These are phyloP conservation scores for Drosophila asahinai DNA, from an alignment of 1,140 invertebrate species.

Conservation along the genomic window DNA sequence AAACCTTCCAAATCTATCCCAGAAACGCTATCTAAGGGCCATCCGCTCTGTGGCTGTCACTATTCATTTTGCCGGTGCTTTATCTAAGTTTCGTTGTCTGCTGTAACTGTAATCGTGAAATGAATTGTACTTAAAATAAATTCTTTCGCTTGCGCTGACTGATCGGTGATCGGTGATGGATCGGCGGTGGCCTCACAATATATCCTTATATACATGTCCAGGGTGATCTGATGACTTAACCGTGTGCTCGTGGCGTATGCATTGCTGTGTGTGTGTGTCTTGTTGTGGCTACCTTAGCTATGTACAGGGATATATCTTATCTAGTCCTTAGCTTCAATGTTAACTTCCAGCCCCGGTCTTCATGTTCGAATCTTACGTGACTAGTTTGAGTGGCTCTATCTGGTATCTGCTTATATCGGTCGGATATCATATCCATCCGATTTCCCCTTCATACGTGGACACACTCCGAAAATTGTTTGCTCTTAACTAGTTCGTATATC, in stretches of 20 bases:
- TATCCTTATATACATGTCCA: constrained; percentile 29
- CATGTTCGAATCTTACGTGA: constrained; percentile 62
- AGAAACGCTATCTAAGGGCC: constrained; percentile 13
- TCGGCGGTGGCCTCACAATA: constrained; percentile 36
- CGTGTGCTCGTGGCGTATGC: constrained; percentile 30
- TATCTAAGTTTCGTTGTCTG: constrained; percentile 68
- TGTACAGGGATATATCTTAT: constrained; percentile 55
- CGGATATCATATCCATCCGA: constrained; percentile 9
- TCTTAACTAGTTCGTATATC: constrained; percentile 56
- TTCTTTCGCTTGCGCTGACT: constrained; percentile 59
- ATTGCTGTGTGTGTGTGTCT: constrained; percentile 39
- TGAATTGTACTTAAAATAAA: constrained; percentile 73
- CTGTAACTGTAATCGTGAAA: constrained; percentile 67
- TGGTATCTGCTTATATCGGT: neutral
- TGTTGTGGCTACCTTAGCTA: constrained; percentile 47
- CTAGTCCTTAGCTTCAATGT: constrained; percentile 82
- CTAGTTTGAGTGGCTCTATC: constrained; percentile 41
- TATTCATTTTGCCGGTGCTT: constrained; percentile 27
- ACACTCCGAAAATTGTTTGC: constrained; percentile 45
- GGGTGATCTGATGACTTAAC: constrained; percentile 29
- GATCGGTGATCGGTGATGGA: constrained; percentile 41
- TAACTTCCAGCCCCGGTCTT: constrained; percentile 83
- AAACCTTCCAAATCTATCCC: neutral
- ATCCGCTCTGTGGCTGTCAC: constrained; percentile 6
- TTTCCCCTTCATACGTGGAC: constrained; percentile 5